Conservation (phyloP, 2,888 invertebrate species). For the Serrognathus titanus region DNA sequence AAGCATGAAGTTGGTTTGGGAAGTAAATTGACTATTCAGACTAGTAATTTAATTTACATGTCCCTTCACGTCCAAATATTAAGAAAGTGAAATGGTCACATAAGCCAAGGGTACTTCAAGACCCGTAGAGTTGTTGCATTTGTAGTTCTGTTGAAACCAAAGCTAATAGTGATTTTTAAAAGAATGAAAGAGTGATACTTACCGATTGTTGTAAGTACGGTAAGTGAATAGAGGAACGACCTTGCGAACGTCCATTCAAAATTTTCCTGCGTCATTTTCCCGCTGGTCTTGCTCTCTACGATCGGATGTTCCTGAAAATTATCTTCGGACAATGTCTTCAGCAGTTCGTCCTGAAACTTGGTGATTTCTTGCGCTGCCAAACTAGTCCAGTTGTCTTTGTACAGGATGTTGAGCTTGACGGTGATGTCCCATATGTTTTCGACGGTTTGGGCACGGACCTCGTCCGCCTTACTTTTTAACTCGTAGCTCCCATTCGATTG, state of each 20-base stretch:
- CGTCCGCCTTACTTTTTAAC: slow-evolving; percentile 50
- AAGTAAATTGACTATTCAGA: no score
- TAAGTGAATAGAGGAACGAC: slow-evolving; percentile 91
- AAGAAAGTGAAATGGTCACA: no score
- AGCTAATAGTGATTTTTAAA: neutral
- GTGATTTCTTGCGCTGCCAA: slow-evolving; percentile 74
- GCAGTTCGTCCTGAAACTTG: slow-evolving; percentile 70
- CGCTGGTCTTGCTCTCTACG: slow-evolving; percentile 44
- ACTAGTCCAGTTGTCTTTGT: slow-evolving; percentile 86
- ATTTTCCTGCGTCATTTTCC: slow-evolving; percentile 47
- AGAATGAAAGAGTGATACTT: slow-evolving; percentile 42
- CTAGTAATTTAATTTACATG: no score
- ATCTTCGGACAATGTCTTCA: slow-evolving; percentile 76
- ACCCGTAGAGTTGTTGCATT: no score
- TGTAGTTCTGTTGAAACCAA: no score
- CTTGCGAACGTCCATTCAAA: slow-evolving; percentile 86
- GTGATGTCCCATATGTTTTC: slow-evolving; percentile 92
- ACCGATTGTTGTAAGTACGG: slow-evolving; percentile 91
- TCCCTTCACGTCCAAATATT: no score
- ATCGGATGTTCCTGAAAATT: slow-evolving; percentile 50
- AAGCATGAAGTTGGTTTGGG: no score
- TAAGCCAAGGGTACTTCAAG: no score
- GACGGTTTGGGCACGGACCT: slow-evolving; percentile 67
- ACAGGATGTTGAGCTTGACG: slow-evolving; percentile 80
- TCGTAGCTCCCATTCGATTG: slow-evolving; percentile 19